Evolutionary conservation across 2,888 invertebrate genomes (phyloP), one percentile per base, ranked within the genome.

Genomic region (Drosophila phalerata): DNA sequence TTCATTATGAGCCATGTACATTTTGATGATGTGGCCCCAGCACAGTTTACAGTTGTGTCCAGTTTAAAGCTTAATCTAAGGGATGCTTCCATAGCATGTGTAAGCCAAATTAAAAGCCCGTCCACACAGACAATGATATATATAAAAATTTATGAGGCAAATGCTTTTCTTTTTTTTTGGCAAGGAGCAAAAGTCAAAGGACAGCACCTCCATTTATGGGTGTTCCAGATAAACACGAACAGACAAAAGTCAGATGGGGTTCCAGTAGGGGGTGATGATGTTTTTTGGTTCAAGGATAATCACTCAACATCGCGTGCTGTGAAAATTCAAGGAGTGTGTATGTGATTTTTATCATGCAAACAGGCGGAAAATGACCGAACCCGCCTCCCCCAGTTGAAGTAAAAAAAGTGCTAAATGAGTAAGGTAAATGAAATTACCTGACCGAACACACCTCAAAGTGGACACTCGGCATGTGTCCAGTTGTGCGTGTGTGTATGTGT

Each of bases 331-430:
- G 92, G 92, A 91, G 92, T 92, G 92, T 92, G 92, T 90, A 91
- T 92, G 91, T 92, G 92, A 92, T 92, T 92, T 92, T 91, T 92
- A 92, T 92, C 92, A 92, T 92, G 90, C 82, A 84, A 87, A 88
- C 85, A 80, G 83, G 77, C 85, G 88, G 81, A 75, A 81, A 84
- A 80, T 70, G 83, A 79, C 73, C 81, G 63, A 55, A 64, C 25
- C 30, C 45, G 22, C 51, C 58, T n/a, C 58, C 9, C 42, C 42
- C 5, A 42, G 11, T 30, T 58, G 28, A 22, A 45, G 25, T 10
- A 48, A 75, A 80, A 73, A 85, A 81, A 55, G 90, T 83, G 90
- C 82, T 84, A 88, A 90, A 89, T 90, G 85, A 80, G 79, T 81
- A 88, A 82, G 82, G 81, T 74, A 88, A 89, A 90, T 82, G 85